Percentiles rank a stretch among this genome's conserved stretches.
phyloP scores from a whole-genome alignment of 2,113 vertebrate species.

The Coreoperca whiteheadi region DNA sequence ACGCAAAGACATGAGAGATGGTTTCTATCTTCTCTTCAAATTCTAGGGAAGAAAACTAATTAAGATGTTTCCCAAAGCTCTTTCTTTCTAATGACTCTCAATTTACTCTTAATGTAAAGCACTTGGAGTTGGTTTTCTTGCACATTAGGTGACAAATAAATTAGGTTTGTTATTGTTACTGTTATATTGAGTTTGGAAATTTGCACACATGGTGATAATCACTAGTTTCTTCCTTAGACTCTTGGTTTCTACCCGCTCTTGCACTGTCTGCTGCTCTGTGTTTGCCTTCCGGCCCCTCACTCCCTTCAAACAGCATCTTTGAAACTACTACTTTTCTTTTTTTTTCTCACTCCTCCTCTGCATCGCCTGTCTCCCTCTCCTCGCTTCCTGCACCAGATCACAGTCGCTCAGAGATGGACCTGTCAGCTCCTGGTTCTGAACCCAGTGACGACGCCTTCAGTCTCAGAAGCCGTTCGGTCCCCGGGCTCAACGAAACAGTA shows the following conservation, averaged over 20 bases:
- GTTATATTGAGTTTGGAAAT: neutral
- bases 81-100: neutral
- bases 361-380: neutral
- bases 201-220: neutral
- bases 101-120: neutral
- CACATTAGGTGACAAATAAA: neutral
- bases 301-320: constrained; percentile 34
- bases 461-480: constrained; percentile 90
- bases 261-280: constrained; percentile 1
- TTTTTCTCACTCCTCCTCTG: neutral
- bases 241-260: neutral
- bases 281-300: neutral
- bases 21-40: too few relatives aligned
- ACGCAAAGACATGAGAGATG: too few relatives aligned
- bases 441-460: constrained; percentile 86
- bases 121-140: neutral
- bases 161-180: neutral
- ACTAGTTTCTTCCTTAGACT: neutral
- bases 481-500: constrained; percentile 89
- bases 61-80: neutral
- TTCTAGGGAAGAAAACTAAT: too few relatives aligned
- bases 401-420: constrained; percentile 92
- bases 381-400: constrained; percentile 81
- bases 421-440: constrained; percentile 87
- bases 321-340: neutral